Evolutionary conservation across 2,113 vertebrate species (phyloP), one percentile per base, ranked within the genome.

Genomic region (Axis porcinus): DNA sequence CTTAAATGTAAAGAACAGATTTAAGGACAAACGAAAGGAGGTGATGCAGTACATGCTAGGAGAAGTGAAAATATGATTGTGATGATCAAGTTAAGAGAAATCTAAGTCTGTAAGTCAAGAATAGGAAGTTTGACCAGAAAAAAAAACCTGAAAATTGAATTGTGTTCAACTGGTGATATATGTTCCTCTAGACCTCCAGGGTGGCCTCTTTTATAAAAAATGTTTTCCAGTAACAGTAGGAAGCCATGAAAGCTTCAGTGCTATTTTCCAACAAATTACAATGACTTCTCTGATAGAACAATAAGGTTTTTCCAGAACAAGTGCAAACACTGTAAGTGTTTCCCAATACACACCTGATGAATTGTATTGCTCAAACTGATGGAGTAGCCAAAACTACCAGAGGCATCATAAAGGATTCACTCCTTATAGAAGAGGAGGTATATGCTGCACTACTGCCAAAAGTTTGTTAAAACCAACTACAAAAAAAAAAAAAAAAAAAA

Each of bases 231-330:
- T 91, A 97, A 91, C 52, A 89, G 50, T 33, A 93, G 55, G 45
- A 95, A 95, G 54, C 45, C 47, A 95, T 74, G 64, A 84, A 97
- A 95, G 60, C 67, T 78, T 95, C 67, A 86, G 30, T 86, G 62
- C 52, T 83, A 64, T 97, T 96, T 97, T 91, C 55, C 45, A 95
- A 92, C 81, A 85, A 89, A 91, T 47, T 60, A 62, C 58, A 97
- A 70, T 91, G 74, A 88, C 88, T 91, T 88, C 50, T 91, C 36
- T 86, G 90, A 94, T 67, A 79, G 86, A 89, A 93, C 50, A 86
- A 91, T 79, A 93, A 93, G 85, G 58, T 86, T 95, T 94, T 86
- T 83, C 86, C 50, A 93, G 67, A 94, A 89, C n/a, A 94, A 91
- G 25, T 83, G 19, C 58, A 90, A 94, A 81, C 55, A 60, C 55